These are phyloP conservation scores for Aleiodes sp. DNA, from an alignment of 1,140 invertebrate species.

Conservation along the genomic window DNA sequence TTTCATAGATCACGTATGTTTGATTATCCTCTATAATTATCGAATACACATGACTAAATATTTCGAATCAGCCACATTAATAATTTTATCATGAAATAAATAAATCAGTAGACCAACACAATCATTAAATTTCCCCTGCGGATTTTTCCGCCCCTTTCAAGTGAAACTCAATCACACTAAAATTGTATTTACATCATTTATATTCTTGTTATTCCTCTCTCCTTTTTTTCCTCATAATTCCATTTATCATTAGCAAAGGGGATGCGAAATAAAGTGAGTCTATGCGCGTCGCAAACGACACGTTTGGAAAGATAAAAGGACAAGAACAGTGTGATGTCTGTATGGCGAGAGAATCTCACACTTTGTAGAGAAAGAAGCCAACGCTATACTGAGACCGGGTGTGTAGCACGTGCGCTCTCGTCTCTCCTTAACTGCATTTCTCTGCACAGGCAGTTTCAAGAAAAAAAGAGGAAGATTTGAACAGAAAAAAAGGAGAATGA, in stretches of 20 bases:
- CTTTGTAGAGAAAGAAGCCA: not conserved
- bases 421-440: not conserved
- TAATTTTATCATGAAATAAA: too few relatives aligned
- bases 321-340: not conserved
- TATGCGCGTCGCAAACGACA: not conserved
- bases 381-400: not conserved
- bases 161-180: too few relatives aligned
- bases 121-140: too few relatives aligned
- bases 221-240: too few relatives aligned
- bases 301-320: slow-evolving; percentile 29
- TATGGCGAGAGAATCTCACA: slow-evolving; percentile 13
- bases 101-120: too few relatives aligned
- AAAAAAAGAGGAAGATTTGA: not conserved
- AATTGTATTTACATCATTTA: too few relatives aligned
- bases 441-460: not conserved
- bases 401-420: slow-evolving; percentile 29
- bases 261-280: slow-evolving; percentile 1
- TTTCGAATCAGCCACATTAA: too few relatives aligned
- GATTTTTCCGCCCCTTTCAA: too few relatives aligned
- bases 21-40: too few relatives aligned
- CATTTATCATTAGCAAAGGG: not conserved
- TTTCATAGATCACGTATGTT: too few relatives aligned
- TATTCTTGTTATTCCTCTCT: too few relatives aligned
- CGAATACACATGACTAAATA: too few relatives aligned
- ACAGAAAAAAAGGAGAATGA: not conserved